These are phyloP conservation scores for Stenodema calcarata DNA, from an alignment of 2,888 invertebrate genomes.

Conservation along the genomic window DNA sequence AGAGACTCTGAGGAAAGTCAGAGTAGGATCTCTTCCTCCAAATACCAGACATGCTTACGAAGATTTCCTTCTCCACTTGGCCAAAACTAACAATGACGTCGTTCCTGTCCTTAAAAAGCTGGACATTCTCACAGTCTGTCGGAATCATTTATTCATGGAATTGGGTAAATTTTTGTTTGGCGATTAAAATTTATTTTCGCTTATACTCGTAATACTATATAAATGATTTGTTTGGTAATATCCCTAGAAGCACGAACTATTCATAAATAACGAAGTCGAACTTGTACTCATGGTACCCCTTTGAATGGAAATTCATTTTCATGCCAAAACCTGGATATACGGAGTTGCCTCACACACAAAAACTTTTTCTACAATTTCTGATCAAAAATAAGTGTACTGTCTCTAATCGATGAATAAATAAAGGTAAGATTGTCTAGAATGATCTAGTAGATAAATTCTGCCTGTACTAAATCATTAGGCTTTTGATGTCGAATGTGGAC, in stretches of 20 bases:
- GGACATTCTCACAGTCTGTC: constrained; percentile 81
- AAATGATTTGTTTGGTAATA: not conserved
- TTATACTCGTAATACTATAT: not conserved
- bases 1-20: constrained; percentile 80
- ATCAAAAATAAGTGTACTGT: no score
- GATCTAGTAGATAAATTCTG: no score
- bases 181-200: constrained; percentile 66
- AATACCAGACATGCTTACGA: constrained; percentile 90
- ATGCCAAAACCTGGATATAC: no score
- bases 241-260: not conserved
- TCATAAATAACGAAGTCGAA: not conserved
- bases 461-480: no score
- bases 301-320: not conserved
- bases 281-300: not conserved
- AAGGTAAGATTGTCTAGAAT: no score
- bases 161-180: constrained; percentile 87
- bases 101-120: constrained; percentile 74
- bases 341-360: no score
- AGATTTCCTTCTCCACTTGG: constrained; percentile 84
- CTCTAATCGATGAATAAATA: no score
- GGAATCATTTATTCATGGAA: constrained; percentile 88
- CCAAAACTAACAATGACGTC: constrained; percentile 79
- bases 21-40: constrained; percentile 79
- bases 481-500: no score
- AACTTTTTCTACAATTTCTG: no score